phyloP scores from a whole-genome alignment of 2,113 vertebrate genomes.

The Stictonetta naevosa region DNA sequence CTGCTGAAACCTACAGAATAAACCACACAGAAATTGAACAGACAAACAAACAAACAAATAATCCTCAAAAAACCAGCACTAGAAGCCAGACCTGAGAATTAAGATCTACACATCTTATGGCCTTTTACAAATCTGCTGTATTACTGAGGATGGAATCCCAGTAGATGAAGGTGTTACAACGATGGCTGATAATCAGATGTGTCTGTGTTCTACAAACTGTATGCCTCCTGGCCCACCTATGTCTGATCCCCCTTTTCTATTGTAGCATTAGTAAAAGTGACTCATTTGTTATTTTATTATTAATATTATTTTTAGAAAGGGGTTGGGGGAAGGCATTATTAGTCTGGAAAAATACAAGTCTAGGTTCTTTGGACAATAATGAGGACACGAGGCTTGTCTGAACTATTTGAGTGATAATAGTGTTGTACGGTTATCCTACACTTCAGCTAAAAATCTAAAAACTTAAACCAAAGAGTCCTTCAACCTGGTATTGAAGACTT shows the following conservation, averaged over 20 bases:
- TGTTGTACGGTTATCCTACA: background rate
- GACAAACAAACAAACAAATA: background rate
- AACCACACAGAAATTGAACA: constrained; percentile 28
- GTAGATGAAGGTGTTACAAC: background rate
- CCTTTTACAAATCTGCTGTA: background rate
- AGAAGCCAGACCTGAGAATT: constrained; percentile 62
- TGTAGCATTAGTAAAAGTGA: background rate
- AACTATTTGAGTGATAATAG: background rate
- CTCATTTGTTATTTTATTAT: too few species aligned
- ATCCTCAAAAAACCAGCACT: constrained; percentile 10
- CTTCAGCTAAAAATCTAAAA: constrained; percentile 26
- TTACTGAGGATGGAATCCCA: background rate
- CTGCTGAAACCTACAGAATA: constrained; percentile 38
- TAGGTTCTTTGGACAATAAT: background rate
- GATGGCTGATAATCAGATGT: background rate
- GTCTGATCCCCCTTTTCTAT: background rate
- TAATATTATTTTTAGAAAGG: background rate
- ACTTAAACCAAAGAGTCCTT: background rate
- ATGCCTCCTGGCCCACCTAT: background rate
- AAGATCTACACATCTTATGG: constrained; percentile 13
- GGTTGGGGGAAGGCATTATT: background rate
- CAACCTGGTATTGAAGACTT: background rate
- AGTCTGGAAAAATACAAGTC: background rate
- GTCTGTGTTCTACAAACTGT: background rate
- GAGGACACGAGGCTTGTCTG: background rate